A percentile compares a stretch with the other conserved stretches of the same genome.
These are phyloP conservation scores for Accipiter cooperii DNA, from an alignment of 2,113 vertebrate species.

Conservation along the genomic window DNA sequence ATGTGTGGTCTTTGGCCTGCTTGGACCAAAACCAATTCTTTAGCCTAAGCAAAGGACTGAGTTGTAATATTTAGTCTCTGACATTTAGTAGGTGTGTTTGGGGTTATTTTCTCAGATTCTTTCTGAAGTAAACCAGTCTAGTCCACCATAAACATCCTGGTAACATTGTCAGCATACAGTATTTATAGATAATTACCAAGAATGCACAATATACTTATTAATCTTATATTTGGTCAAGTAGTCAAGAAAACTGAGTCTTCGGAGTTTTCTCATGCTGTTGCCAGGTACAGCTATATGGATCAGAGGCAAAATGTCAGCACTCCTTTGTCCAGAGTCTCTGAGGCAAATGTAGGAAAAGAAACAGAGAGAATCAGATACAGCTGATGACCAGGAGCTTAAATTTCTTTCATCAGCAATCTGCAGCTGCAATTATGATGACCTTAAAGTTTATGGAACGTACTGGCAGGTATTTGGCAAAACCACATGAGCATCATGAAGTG, in stretches of 20 bases:
- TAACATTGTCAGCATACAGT: neutral
- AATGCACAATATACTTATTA: neutral
- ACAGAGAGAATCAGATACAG: neutral
- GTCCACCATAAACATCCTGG: neutral
- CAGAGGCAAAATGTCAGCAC: neutral
- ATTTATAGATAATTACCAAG: neutral
- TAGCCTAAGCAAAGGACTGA: neutral
- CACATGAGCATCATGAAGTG: neutral
- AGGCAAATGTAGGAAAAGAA: neutral
- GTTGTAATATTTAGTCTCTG: neutral
- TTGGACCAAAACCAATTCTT: neutral
- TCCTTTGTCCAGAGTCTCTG: neutral
- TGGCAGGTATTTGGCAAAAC: neutral
- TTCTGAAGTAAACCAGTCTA: neutral
- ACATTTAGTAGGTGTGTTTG: neutral
- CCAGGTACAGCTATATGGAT: neutral
- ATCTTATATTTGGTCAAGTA: neutral
- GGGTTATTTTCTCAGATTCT: neutral
- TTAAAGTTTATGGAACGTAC: neutral
- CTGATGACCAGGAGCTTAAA: neutral
- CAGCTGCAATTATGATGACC: neutral
- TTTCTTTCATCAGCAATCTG: neutral
- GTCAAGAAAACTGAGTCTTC: neutral
- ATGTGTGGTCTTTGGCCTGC: fast-evolving
- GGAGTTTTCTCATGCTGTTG: neutral